phyloP scores from a whole-genome alignment of 2,888 invertebrate species.

The Bruchidius siliquastri region DNA sequence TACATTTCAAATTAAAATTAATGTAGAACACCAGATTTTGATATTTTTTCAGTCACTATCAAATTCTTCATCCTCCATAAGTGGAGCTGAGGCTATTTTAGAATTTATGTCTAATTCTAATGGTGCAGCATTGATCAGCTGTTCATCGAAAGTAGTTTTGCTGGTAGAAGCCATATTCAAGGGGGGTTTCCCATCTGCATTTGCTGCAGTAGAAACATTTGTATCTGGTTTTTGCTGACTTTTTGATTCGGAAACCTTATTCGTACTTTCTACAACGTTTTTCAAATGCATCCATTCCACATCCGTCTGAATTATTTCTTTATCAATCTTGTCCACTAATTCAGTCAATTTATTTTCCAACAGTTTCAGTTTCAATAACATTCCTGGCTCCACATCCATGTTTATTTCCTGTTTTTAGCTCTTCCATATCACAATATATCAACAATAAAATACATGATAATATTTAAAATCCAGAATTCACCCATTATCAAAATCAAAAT shows the following conservation, averaged over 20 bases:
- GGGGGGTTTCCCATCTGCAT: neutral
- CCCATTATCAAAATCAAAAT: no score
- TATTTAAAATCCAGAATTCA: no score
- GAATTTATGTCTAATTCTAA: neutral
- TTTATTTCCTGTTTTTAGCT: no score
- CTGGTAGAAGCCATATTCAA: neutral
- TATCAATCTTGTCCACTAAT: conserved; percentile 28
- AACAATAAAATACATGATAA: no score
- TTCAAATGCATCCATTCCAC: conserved; percentile 34
- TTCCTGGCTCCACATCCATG: neutral
- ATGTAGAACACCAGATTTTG: no score
- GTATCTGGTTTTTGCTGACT: neutral
- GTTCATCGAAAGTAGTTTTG: neutral
- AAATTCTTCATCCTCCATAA: conserved; percentile 19
- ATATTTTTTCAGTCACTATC: conserved; percentile 26
- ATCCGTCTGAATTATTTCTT: conserved; percentile 31
- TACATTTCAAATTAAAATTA: no score
- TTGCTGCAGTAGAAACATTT: neutral
- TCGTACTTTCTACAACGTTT: conserved; percentile 15
- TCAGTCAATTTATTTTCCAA: conserved; percentile 21
- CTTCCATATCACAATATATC: no score
- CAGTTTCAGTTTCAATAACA: conserved; percentile 17
- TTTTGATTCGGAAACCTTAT: neutral
- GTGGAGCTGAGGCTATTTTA: neutral
- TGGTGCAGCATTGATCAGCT: neutral